phyloP scores from a whole-genome alignment of 2,797 vertebrate genomes.

The Chelon auratus region DNA sequence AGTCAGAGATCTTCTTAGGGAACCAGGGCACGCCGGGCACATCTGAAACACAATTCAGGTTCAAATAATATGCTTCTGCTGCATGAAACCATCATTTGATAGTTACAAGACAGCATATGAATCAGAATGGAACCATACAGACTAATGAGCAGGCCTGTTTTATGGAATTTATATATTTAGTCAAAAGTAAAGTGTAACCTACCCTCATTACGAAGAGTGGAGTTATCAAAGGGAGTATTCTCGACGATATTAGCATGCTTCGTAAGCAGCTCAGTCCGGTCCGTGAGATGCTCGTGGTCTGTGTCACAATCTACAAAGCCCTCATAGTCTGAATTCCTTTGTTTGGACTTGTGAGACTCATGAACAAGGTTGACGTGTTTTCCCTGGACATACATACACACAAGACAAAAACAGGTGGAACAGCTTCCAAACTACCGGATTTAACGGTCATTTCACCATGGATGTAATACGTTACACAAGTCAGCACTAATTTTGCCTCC shows the following conservation, averaged over 20 bases:
- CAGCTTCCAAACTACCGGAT: not conserved
- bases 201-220: conserved; percentile 83
- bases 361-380: conserved; percentile 93
- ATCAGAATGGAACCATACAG: too few relatives aligned
- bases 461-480: too few relatives aligned
- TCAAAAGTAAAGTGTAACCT: not conserved
- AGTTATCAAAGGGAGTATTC: conserved; percentile 80
- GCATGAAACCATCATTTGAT: too few relatives aligned
- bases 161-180: too few relatives aligned
- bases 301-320: conserved; percentile 93
- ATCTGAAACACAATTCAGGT: conserved; percentile 73
- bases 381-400: conserved; percentile 80
- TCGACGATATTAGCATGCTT: conserved; percentile 86
- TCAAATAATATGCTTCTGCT: too few relatives aligned
- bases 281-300: conserved; percentile 88
- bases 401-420: not conserved
- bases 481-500: too few relatives aligned
- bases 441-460: too few relatives aligned
- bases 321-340: conserved; percentile 93
- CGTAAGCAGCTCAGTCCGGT: conserved; percentile 89
- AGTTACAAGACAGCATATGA: too few relatives aligned
- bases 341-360: conserved; percentile 18
- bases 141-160: too few relatives aligned
- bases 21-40: conserved; percentile 94
- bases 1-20: conserved; percentile 96